Conservation (phyloP, 1,140 invertebrate species). For the Drosophila athabasca region DNA sequence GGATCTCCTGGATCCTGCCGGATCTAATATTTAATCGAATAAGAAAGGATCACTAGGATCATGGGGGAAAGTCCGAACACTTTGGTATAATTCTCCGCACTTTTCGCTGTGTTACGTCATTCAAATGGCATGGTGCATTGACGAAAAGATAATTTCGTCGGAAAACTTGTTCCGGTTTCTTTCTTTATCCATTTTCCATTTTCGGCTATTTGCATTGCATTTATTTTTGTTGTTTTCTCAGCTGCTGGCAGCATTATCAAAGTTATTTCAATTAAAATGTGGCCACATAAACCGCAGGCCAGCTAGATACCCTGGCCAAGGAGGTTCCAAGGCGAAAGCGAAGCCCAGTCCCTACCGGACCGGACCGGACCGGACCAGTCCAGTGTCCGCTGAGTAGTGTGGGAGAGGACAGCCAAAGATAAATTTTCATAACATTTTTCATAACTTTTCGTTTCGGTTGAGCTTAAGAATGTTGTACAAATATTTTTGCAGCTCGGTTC, state of each 20-base stretch:
- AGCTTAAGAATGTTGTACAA: constrained; percentile 60
- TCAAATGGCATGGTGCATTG: too few species aligned
- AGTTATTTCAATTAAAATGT: constrained; percentile 71
- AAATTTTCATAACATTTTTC: constrained; percentile 60
- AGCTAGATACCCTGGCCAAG: neutral
- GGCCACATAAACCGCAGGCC: constrained; percentile 28
- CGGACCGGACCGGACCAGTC: too few species aligned
- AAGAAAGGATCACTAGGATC: too few species aligned
- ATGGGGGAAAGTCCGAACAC: too few species aligned
- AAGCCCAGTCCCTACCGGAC: neutral
- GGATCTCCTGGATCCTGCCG: too few species aligned
- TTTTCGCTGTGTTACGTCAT: too few species aligned
- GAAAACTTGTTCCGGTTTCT: neutral
- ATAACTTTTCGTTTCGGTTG: constrained; percentile 62
- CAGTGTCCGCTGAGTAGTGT: too few species aligned
- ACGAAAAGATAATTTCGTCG: too few species aligned
- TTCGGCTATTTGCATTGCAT: neutral
- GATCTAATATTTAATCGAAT: too few species aligned
- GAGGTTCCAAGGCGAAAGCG: too few species aligned
- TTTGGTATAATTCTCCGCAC: too few species aligned
- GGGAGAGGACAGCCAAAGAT: constrained; percentile 9
- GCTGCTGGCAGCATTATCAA: constrained; percentile 41
- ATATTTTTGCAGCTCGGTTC: constrained; percentile 46
- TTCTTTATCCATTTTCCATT: neutral
- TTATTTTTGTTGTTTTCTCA: constrained; percentile 7